Conservation (phyloP, 2,888 invertebrate genomes). For the Tinea pellionella region DNA sequence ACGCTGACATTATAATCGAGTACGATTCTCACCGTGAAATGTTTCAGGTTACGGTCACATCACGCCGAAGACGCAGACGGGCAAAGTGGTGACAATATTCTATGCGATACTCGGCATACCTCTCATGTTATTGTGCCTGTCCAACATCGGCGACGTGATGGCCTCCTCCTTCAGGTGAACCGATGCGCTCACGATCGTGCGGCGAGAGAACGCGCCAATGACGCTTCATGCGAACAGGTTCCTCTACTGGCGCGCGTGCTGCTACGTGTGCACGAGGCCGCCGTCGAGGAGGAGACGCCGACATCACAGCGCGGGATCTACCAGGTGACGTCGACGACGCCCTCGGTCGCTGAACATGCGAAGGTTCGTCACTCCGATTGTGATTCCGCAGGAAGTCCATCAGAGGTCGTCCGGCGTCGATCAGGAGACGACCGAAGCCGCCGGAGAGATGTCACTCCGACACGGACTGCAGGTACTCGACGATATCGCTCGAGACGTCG, state of each 20-base stretch:
- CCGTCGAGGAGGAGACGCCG: constrained; percentile 68
- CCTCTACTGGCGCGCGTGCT: constrained; percentile 93
- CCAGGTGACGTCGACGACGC: no score
- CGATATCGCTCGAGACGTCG: no score
- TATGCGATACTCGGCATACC: constrained; percentile 97
- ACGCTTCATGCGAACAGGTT: constrained; percentile 63
- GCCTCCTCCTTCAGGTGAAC: constrained; percentile 88
- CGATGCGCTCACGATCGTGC: no score
- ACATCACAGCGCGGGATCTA: constrained; percentile 20
- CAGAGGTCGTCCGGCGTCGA: not conserved
- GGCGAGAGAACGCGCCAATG: no score
- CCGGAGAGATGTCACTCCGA: constrained; percentile 74
- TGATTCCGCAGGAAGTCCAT: not conserved
- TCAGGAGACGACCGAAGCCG: constrained; percentile 18
- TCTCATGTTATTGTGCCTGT: constrained; percentile 92
- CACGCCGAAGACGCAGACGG: constrained; percentile 92
- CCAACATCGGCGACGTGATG: constrained; percentile 94
- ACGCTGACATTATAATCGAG: not conserved
- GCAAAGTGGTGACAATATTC: constrained; percentile 94
- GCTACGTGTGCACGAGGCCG: constrained; percentile 87
- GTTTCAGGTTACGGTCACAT: constrained; percentile 97
- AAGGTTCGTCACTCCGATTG: no score
- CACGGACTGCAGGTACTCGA: constrained; percentile 78
- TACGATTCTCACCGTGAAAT: no score
- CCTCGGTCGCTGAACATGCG: no score